Base-by-base conservation (phyloP, 2,113 vertebrate species). In the Microcebus tavaratra region DNA sequence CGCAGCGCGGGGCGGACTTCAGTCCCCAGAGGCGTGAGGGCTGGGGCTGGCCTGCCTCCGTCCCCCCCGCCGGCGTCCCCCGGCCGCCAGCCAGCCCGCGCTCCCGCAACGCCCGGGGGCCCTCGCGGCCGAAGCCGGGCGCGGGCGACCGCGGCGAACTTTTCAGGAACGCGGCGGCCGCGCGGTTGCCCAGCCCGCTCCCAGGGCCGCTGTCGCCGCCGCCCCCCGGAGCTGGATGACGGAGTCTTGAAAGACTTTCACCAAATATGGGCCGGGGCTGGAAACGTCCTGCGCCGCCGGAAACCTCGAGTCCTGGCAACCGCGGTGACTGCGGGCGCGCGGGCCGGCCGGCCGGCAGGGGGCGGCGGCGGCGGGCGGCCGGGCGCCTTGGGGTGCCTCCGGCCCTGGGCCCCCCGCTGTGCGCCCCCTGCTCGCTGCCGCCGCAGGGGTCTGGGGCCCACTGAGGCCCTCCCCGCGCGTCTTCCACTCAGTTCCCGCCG, bases 211-310 rank as follows among this genome's bases (percentile, higher is more conserved):
- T 36, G 80, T 76, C 65, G 36, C 90, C 70, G 67, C 97, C 84
- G 96, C 91, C 91, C 94, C 91, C 81, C 61, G 13, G 94, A 86
- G 91, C 68, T 72, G 80, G 78, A 93, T 97, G 98, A 98, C 98
- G 96, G 96, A 98, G 94, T 65, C 95, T 61, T 76, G 83, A 97
- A 96, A 97, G 98, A 97, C 98, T 97, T 97, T 97, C 95, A 95
- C 98, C 98, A 98, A 98, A 98, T 98, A 98, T 98, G 98, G 98
- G 94, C 93, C 76, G 93, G 88, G 96, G 93, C 93, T 97, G 98
- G 98, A 98, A 97, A 73, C 93, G 88, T 97, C 92, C 86, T 55
- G 94, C 42, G 85, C 88, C 72, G 95, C 98, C 97, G 97, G 97
- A 97, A 98, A 97, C 95, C 94, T 90, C 57, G 13, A 53, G 89